phyloP scores from a whole-genome alignment of 1,140 invertebrate genomes.

The Leptinotarsa defecta region DNA sequence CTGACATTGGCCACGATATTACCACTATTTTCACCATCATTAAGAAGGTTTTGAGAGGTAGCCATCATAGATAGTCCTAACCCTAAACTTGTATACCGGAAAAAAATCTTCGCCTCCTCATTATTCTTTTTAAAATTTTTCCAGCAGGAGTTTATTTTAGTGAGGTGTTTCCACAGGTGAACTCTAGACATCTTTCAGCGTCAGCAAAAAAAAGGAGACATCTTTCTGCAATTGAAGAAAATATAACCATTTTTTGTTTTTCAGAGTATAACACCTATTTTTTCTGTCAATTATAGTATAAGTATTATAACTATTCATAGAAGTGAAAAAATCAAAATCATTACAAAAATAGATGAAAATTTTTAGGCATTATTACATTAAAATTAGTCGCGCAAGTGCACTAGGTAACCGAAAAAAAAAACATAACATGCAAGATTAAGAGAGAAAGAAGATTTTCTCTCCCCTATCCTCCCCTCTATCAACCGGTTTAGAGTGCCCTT shows the following conservation, averaged over 20 bases:
- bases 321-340: no score
- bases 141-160: neutral
- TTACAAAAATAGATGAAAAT: no score
- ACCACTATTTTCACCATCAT: slow-evolving; percentile 6
- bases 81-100: slow-evolving; percentile 20
- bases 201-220: neutral
- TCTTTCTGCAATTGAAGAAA: neutral
- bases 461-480: neutral
- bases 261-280: no score
- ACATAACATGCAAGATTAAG: neutral
- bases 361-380: neutral
- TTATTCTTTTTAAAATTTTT: neutral
- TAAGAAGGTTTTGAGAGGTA: neutral
- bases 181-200: slow-evolving; percentile 4
- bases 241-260: no score
- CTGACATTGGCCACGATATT: slow-evolving; percentile 19
- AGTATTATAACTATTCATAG: no score
- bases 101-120: neutral
- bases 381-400: neutral
- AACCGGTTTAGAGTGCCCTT: slow-evolving; percentile 22
- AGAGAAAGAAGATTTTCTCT: neutral
- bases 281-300: no score
- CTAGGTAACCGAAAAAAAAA: neutral
- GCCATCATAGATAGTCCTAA: neutral
- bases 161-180: neutral